Percentiles rank a stretch among this genome's conserved stretches.
Evolutionary conservation across 2,113 vertebrate species (phyloP).

Genomic region (Ptyas mucosa): DNA sequence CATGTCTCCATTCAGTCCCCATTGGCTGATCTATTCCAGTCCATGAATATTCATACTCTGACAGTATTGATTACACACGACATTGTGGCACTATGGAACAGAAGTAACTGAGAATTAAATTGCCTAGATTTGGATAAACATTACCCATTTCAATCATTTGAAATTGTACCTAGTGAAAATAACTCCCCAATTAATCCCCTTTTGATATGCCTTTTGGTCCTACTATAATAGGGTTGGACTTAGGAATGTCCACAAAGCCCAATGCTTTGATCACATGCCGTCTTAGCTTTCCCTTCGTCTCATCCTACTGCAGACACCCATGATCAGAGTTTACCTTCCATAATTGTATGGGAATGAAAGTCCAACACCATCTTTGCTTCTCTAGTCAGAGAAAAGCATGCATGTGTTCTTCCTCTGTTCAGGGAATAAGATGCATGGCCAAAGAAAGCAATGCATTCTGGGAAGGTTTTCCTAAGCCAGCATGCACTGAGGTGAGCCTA

Average conservation of each 20-base stretch:
- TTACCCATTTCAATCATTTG: neutral
- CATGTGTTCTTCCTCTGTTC: neutral
- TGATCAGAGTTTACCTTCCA: neutral
- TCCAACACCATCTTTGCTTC: neutral
- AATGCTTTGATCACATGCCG: neutral
- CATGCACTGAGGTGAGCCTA: neutral
- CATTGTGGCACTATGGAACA: neutral
- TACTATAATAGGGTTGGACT: neutral
- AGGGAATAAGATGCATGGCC: neutral
- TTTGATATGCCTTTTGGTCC: neutral
- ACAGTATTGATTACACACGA: neutral
- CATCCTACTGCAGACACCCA: neutral
- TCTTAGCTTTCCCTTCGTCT: neutral
- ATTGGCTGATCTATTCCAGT: no score
- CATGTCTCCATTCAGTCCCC: no score
- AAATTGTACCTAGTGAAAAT: neutral
- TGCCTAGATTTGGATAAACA: neutral
- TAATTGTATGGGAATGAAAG: neutral
- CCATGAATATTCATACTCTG: no score
- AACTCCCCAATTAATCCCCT: neutral
- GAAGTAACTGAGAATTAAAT: neutral
- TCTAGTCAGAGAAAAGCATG: neutral
- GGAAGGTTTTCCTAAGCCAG: neutral
- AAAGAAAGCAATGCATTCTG: neutral
- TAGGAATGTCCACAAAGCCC: neutral